Evolutionary conservation across 1,140 invertebrate species (phyloP).

Genomic region (Archegozetes longisetosus): DNA sequence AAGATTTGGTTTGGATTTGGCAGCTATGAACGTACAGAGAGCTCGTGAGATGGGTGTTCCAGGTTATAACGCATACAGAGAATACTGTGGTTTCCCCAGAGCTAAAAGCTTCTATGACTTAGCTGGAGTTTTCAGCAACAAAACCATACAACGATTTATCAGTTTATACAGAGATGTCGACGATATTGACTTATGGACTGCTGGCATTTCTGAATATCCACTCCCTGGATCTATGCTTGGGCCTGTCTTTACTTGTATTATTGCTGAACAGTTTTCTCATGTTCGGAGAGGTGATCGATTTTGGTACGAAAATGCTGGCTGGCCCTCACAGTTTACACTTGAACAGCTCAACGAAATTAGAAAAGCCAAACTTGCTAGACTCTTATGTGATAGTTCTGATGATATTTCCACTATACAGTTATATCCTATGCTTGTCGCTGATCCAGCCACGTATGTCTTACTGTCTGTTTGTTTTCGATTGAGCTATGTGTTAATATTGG

Average conservation of each 20-base stretch:
- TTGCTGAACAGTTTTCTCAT: conserved; percentile 88
- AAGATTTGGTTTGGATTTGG: conserved; percentile 28
- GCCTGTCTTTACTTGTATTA: conserved; percentile 66
- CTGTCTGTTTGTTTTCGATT: too few relatives aligned
- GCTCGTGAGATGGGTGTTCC: conserved; percentile 34
- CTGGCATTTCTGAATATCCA: conserved; percentile 28
- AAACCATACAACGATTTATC: conserved; percentile 20
- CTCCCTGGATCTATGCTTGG: conserved; percentile 21
- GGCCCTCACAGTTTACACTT: conserved; percentile 43
- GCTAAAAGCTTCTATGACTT: conserved; percentile 21
- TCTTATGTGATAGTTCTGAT: conserved; percentile 42
- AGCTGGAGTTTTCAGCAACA: conserved; percentile 23
- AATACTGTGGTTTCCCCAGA: conserved; percentile 60
- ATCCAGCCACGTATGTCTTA: conserved; percentile 14
- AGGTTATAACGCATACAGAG: conserved; percentile 28
- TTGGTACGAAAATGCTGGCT: conserved; percentile 73
- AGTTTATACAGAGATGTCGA: conserved; percentile 22
- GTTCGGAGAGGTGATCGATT: conserved; percentile 79
- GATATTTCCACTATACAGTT: conserved; percentile 39
- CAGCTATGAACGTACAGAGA: conserved; percentile 28
- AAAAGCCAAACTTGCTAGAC: conserved; percentile 34
- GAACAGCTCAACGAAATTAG: conserved; percentile 38
- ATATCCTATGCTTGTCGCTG: conserved; percentile 20
- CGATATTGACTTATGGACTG: conserved; percentile 24
- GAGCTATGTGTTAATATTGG: too few relatives aligned